phyloP scores from a whole-genome alignment of 1,140 invertebrate species.

The Polypedilum vanderplanki region DNA sequence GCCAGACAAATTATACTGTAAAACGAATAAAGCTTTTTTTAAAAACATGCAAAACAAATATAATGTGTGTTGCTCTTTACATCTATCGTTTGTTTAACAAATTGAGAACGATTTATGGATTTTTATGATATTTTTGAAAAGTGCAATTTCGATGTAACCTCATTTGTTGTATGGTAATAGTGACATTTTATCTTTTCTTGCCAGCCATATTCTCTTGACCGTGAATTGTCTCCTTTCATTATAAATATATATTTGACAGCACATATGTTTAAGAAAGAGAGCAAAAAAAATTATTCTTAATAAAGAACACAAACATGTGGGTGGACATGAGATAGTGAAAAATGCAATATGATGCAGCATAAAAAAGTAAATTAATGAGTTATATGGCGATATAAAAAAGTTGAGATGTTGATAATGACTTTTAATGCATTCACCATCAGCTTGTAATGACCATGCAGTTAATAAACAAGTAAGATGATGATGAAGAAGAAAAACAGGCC shows the following conservation, averaged over 20 bases:
- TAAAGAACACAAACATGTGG: background rate
- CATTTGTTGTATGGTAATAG: background rate
- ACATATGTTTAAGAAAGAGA: background rate
- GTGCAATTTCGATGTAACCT: background rate
- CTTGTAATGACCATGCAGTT: background rate
- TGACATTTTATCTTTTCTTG: too few relatives aligned
- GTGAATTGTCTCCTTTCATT: background rate
- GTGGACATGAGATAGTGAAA: background rate
- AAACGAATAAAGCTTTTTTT: too few relatives aligned
- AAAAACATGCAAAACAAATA: too few relatives aligned
- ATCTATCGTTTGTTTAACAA: background rate
- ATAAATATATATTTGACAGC: constrained; percentile 2
- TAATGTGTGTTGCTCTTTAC: too few relatives aligned
- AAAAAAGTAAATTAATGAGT: constrained; percentile 19
- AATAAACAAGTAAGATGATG: background rate
- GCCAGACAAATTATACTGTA: too few relatives aligned
- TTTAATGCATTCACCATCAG: background rate
- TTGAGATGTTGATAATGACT: background rate
- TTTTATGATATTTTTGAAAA: background rate
- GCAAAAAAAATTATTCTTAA: background rate
- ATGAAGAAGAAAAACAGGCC: background rate
- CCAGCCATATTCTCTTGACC: too few relatives aligned
- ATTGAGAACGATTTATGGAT: constrained; percentile 5
- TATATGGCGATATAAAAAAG: background rate
- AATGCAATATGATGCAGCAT: constrained; percentile 1